phyloP scores from a whole-genome alignment of 1,140 invertebrate genomes.

The Hyphantria cunea region DNA sequence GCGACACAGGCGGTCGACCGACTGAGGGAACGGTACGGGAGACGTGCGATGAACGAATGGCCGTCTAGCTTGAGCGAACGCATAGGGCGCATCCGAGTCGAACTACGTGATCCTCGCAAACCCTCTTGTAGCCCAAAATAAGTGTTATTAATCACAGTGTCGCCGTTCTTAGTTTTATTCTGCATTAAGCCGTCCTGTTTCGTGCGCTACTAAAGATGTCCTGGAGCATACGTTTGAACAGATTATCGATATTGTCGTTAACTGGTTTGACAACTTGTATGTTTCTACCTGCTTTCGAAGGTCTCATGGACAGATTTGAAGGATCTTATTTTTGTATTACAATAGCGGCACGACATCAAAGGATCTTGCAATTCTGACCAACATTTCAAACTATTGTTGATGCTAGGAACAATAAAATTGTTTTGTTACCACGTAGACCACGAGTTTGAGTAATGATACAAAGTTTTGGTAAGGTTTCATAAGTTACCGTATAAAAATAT shows the following conservation, averaged over 20 bases:
- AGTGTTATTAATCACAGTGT: conserved; percentile 39
- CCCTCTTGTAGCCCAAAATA: conserved; percentile 35
- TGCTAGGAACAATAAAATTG: too few species aligned
- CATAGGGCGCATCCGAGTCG: conserved; percentile 50
- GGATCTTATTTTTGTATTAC: conserved; percentile 6
- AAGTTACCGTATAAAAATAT: too few species aligned
- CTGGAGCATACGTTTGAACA: too few species aligned
- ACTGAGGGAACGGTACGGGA: conserved; percentile 53
- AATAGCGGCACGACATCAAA: conserved; percentile 21
- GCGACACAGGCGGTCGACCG: conserved; percentile 54
- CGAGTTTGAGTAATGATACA: too few species aligned
- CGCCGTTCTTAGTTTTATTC: conserved; percentile 23
- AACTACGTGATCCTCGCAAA: conserved; percentile 42
- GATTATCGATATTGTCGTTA: neutral
- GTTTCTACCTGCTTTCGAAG: conserved; percentile 21
- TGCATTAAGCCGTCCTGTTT: conserved; percentile 14
- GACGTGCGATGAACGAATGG: conserved; percentile 37
- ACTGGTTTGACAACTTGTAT: conserved; percentile 19
- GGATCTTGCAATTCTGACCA: too few species aligned
- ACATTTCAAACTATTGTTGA: too few species aligned
- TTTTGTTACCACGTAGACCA: too few species aligned
- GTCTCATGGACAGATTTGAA: conserved; percentile 4
- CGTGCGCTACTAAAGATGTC: neutral
- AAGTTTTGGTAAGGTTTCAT: too few species aligned
- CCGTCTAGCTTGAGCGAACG: conserved; percentile 43